Base-by-base conservation (phyloP, 2,113 vertebrate genomes). In the Platysternon megacephalum region DNA sequence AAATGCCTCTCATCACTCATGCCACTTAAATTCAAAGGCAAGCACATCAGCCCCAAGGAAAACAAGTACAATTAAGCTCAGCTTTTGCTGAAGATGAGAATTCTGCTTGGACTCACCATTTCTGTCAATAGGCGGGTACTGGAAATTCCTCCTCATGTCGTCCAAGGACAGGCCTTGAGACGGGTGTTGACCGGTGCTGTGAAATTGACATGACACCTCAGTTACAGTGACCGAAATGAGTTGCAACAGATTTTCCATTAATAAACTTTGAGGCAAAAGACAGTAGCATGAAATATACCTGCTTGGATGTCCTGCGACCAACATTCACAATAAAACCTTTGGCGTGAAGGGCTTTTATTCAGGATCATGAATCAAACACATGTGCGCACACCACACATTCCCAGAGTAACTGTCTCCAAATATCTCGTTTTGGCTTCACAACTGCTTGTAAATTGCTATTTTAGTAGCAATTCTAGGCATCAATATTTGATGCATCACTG, bases 121-220 rank as follows among this genome's bases (percentile, higher is more conserved):
- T 90, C 99, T 98, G 97, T 99, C 99, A 5, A 99, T 98, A 0
- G 99, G 95, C 2, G 99, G 98, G 87, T 98, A 99, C 94, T 99
- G 99, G 97, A 99, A 98, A 96, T 90, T 99, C 93, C 98, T 99
- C 26, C 98, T 98, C 61, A 99, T 97, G 55, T 99, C 99, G 51
- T 99, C 99, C 97, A 99, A 89, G 65, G 99, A 98, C 83, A 99
- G 97, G 26, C 98, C 99, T 94, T 98, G 99, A 6, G 98, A 97
- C 13, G 98, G 97, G 48, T 97, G 97, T 0, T 98, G 98, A 2
- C 82, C 98, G 28, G 98, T 90, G 74, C 99, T 99, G 97, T 35
- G 97, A 97, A 96, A 91, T 1, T 56, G 94, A 93, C 6, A 52
- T 82, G 49, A 86, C 22, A 14, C 5, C 17, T 81, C 86, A 85